These are phyloP conservation scores for Micromys minutus DNA, from an alignment of 2,113 vertebrate genomes.

Conservation along the genomic window DNA sequence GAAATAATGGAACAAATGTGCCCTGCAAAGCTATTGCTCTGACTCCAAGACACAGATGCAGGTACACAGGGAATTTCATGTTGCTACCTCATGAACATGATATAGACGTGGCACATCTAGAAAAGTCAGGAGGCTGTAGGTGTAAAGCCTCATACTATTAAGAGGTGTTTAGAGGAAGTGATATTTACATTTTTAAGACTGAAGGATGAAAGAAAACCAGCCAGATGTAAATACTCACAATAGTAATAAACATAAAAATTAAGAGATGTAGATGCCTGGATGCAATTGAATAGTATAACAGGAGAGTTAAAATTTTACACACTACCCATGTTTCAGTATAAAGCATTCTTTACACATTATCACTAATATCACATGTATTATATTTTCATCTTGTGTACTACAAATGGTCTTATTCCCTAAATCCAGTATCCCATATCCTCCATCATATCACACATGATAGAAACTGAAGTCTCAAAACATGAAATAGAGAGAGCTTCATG, in stretches of 20 bases:
- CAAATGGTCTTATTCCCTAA: not conserved
- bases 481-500: not conserved
- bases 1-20: not conserved
- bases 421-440: not conserved
- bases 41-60: not conserved
- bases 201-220: slow-evolving; percentile 31
- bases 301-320: not conserved
- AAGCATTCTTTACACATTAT: not conserved
- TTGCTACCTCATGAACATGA: not conserved
- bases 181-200: not conserved
- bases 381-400: not conserved
- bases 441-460: not conserved
- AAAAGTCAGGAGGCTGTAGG: not conserved
- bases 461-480: not conserved
- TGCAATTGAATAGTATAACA: slow-evolving; percentile 11
- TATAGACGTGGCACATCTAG: not conserved
- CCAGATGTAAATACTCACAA: slow-evolving; percentile 26
- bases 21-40: not conserved
- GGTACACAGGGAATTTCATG: not conserved
- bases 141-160: not conserved
- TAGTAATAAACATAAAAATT: slow-evolving; percentile 1
- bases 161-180: not conserved
- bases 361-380: not conserved
- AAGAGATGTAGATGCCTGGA: not conserved
- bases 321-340: not conserved